These are phyloP conservation scores for Muscidifurax raptorellus DNA, from an alignment of 1,140 invertebrate genomes.

Conservation along the genomic window DNA sequence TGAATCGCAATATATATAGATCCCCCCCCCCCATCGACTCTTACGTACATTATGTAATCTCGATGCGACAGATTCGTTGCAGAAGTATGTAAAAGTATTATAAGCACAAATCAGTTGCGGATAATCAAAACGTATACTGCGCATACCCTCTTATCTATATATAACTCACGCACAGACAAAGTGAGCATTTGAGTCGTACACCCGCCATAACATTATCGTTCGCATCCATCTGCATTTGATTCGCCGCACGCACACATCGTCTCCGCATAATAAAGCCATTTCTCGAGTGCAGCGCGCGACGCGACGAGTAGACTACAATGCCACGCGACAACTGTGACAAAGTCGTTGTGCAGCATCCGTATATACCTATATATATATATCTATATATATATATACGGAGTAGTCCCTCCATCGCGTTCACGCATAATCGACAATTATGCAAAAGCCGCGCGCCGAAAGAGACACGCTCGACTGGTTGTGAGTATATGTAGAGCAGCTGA, in stretches of 20 bases:
- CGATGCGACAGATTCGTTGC: too few species aligned
- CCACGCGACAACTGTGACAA: neutral
- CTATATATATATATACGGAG: too few species aligned
- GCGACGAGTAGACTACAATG: neutral
- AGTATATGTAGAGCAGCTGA: neutral
- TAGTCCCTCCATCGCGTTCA: conserved; percentile 31
- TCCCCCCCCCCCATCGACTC: too few species aligned
- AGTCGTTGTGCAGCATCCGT: too few species aligned
- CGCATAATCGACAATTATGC: conserved; percentile 64
- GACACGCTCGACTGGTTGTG: neutral
- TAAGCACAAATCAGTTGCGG: too few species aligned
- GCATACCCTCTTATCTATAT: too few species aligned
- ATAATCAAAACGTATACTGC: neutral
- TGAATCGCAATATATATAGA: neutral
- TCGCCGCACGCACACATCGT: neutral
- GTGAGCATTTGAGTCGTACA: neutral
- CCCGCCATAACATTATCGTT: conserved; percentile 4
- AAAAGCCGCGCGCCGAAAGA: conserved; percentile 41
- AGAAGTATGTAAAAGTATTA: too few species aligned
- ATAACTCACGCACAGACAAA: neutral
- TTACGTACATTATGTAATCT: too few species aligned
- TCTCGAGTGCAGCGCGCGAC: neutral
- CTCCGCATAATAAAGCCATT: conserved; percentile 2
- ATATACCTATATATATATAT: too few species aligned
- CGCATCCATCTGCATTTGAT: conserved; percentile 18